A percentile compares a stretch with the other conserved stretches of the same genome.
These are phyloP conservation scores for Amblyornis subalaris DNA, from an alignment of 2,113 vertebrate genomes.

Conservation along the genomic window DNA sequence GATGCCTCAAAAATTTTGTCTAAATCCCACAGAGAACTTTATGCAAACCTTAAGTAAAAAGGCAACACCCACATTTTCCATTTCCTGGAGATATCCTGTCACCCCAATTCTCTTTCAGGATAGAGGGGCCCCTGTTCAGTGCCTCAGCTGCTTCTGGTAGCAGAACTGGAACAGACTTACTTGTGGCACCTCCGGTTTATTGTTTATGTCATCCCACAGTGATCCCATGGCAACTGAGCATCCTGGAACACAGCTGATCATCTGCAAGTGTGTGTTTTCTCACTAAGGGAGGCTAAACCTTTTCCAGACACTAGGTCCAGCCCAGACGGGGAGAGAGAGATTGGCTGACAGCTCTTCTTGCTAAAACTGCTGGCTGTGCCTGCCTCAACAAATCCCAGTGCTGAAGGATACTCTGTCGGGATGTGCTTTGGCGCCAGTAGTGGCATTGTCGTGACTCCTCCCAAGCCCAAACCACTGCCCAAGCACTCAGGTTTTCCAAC, in stretches of 20 bases:
- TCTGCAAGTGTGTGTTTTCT: not conserved
- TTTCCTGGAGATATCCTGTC: not conserved
- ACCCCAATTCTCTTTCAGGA: not conserved
- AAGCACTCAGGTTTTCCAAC: not conserved
- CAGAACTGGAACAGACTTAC: not conserved
- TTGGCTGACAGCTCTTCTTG: not conserved
- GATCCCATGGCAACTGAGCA: not conserved
- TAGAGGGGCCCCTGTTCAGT: not conserved
- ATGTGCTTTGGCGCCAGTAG: not conserved
- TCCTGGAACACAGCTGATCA: not conserved
- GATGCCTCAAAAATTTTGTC: not conserved
- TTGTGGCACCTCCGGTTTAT: not conserved
- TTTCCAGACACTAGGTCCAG: not conserved
- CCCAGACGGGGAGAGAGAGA: not conserved
- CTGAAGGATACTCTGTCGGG: not conserved
- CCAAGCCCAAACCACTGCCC: not conserved
- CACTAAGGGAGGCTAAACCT: not conserved
- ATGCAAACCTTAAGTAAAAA: not conserved
- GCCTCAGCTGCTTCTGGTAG: not conserved
- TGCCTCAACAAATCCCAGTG: not conserved
- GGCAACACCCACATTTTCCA: not conserved
- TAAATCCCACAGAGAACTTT: not conserved
- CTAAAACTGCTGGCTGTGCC: not conserved
- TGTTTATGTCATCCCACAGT: not conserved
- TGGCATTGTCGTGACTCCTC: rapidly evolving